Conservation (phyloP, 2,888 invertebrate species). For the Oscheius myriophilus region DNA sequence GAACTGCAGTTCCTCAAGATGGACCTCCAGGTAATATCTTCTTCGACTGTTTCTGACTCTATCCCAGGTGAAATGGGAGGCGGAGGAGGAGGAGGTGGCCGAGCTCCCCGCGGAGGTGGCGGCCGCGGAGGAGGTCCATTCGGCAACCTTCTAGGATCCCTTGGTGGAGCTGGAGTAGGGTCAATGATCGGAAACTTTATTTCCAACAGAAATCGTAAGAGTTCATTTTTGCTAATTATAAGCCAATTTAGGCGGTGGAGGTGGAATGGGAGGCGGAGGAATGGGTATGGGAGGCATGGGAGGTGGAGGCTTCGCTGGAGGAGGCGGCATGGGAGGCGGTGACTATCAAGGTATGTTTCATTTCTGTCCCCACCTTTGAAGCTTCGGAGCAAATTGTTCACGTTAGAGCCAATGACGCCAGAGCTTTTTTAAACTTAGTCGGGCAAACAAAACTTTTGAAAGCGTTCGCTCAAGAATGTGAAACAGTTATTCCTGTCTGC, state of each 20-base stretch:
- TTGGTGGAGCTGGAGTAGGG: constrained; percentile 50
- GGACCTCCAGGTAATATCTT: background rate
- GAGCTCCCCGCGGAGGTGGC: background rate
- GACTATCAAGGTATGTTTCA: constrained; percentile 31
- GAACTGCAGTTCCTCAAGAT: constrained; percentile 27
- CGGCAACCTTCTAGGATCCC: constrained; percentile 15
- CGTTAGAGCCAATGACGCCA: no score
- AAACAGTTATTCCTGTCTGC: no score
- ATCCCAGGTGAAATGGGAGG: constrained; percentile 8
- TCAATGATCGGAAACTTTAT: constrained; percentile 49
- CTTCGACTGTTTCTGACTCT: background rate
- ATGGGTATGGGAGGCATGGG: constrained; percentile 18
- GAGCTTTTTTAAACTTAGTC: no score
- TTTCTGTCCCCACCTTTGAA: constrained; percentile 34
- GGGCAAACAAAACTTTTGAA: no score
- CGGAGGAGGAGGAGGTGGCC: constrained; percentile 26
- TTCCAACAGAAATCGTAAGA: constrained; percentile 30
- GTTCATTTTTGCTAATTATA: background rate
- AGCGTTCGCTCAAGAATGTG: no score
- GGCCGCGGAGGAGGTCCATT: constrained; percentile 24
- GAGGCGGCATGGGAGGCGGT: constrained; percentile 13
- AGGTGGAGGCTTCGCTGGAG: constrained; percentile 9
- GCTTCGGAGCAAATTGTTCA: no score
- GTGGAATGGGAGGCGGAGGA: constrained; percentile 14
- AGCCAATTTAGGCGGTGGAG: constrained; percentile 31